Conservation (phyloP, 2,888 invertebrate species). For the Eristalis intricaria region DNA sequence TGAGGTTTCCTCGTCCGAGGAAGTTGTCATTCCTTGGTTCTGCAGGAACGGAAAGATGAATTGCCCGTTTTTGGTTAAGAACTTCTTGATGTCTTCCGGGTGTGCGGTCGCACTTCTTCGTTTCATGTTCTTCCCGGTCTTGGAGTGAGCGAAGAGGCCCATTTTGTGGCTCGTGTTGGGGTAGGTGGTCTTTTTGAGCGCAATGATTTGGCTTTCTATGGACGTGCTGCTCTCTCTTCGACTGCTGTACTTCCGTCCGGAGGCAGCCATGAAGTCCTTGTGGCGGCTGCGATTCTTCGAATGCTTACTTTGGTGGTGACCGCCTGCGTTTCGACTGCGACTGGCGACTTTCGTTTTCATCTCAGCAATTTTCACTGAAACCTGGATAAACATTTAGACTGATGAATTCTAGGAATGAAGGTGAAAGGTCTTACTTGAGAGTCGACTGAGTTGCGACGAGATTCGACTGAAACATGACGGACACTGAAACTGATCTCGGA, state of each 20-base stretch:
- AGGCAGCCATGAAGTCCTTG: constrained; percentile 78
- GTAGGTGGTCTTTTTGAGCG: constrained; percentile 80
- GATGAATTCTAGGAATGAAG: not conserved
- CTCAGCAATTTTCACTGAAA: constrained; percentile 91
- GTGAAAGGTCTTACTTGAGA: constrained; percentile 84
- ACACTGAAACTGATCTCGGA: constrained; percentile 90
- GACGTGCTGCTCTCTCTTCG: constrained; percentile 88
- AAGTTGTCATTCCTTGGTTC: constrained; percentile 80
- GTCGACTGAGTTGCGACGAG: constrained; percentile 92
- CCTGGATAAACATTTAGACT: constrained; percentile 65
- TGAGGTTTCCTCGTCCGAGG: constrained; percentile 81
- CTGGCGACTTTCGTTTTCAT: constrained; percentile 88
- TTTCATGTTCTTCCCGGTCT: constrained; percentile 75
- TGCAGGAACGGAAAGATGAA: constrained; percentile 80
- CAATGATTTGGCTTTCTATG: constrained; percentile 88
- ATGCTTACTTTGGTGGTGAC: constrained; percentile 75
- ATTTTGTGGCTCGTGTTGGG: constrained; percentile 79
- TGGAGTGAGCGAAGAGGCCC: constrained; percentile 78
- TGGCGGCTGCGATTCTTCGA: constrained; percentile 77
- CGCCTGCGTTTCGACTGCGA: constrained; percentile 80
- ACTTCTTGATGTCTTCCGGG: constrained; percentile 78
- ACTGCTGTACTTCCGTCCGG: constrained; percentile 77
- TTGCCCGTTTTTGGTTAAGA: constrained; percentile 79
- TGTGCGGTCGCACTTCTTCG: constrained; percentile 79
- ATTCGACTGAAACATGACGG: constrained; percentile 92